These are phyloP conservation scores for Ambastaia sidthimunki DNA, from an alignment of 2,797 vertebrate species.

Conservation along the genomic window DNA sequence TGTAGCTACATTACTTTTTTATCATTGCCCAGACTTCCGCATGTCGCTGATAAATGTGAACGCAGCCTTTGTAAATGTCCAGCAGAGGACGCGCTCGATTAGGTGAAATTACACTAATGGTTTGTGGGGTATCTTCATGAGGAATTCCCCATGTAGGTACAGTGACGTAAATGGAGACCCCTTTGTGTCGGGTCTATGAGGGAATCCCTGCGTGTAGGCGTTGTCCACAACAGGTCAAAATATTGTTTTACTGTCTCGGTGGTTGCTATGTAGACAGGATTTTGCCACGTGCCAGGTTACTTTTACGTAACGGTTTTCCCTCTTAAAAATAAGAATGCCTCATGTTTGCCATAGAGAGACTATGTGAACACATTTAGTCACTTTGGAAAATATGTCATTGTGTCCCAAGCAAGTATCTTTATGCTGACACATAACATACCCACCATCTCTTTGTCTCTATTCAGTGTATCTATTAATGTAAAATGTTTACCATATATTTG, in stretches of 20 bases:
- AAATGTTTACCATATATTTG: no score
- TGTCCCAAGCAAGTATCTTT: neutral
- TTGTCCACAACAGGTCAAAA: slow-evolving; percentile 24
- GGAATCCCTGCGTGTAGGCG: slow-evolving; percentile 55
- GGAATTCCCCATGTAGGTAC: slow-evolving; percentile 75
- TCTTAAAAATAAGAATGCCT: slow-evolving; percentile 11
- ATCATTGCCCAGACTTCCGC: no score
- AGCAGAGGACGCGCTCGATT: slow-evolving; percentile 69
- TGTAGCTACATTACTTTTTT: no score
- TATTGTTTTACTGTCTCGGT: slow-evolving; percentile 11
- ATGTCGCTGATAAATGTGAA: no score
- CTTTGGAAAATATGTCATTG: slow-evolving; percentile 15
- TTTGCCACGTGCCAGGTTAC: slow-evolving; percentile 16
- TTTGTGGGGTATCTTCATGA: slow-evolving; percentile 48
- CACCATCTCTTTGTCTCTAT: neutral
- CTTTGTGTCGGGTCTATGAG: slow-evolving; percentile 66
- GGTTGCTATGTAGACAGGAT: slow-evolving; percentile 25
- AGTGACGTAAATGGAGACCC: slow-evolving; percentile 75
- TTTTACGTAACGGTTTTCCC: neutral
- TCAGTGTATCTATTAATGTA: no score
- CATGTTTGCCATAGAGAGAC: slow-evolving; percentile 1
- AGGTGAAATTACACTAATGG: slow-evolving; percentile 9
- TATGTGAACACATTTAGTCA: neutral
- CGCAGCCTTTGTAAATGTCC: slow-evolving; percentile 47
- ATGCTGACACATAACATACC: neutral